Base-by-base conservation (phyloP, 2,888 invertebrate genomes). In the Leucoma salicis region DNA sequence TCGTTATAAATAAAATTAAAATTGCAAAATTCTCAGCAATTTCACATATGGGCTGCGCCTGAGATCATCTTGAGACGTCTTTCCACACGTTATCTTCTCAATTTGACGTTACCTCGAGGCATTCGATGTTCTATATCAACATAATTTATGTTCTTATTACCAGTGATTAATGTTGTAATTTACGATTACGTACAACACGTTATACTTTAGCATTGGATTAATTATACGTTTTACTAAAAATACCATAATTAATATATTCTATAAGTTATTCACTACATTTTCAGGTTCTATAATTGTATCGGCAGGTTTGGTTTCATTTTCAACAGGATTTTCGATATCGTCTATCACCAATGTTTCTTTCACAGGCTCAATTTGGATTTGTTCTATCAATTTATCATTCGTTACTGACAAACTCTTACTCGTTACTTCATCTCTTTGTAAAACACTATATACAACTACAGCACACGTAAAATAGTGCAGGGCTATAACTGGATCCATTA, bases 1-100 rank as follows among this genome's bases (percentile, higher is more conserved):
- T 74, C 71, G 78, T 82, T 85, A 87, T 84, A 87, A 87, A 87
- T 87, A 83, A 88, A 89, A 87, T 88, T 88, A 86, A 89, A 89
- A 89, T 89, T 88, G 84, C 83, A 86, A 88, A 87, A 84, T 83
- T 81, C 79, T 68, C 78, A 85, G 72, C 85, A 84, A 87, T 88
- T 87, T 87, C 87, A 85, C 87, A 87, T 86, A 87, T 83, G 87
- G 87, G 74, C 81, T 76, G 74, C 64, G 69, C 49, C 47, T 59
- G 69, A 85, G 87, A 88, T 84, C 81, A 86, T 87, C 89, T 82
- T 51, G 72, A 56, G 61, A 66, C 67, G 67, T 62, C 62, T 60
- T 63, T 58, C 62, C 61, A 53, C 67, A 66, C 63, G 69, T 81
- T 87, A 87, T 88, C 85, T 69, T 51, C 65, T 56, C 78, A 74